These are phyloP conservation scores for Gari tellinella DNA, from an alignment of 2,888 invertebrate genomes.

Conservation along the genomic window DNA sequence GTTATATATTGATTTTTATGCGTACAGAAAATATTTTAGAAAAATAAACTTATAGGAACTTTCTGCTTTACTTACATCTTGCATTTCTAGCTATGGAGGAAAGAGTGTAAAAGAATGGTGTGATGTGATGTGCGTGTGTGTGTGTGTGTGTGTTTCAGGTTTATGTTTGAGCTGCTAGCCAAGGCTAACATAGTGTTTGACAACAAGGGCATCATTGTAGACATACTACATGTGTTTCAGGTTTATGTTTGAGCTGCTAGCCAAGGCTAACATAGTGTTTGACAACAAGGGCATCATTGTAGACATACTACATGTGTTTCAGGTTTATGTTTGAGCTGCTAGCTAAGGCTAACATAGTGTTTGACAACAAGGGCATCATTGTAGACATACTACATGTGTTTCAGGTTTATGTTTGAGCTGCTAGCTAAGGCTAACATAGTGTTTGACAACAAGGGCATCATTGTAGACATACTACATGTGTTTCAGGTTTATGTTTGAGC, in stretches of 20 bases:
- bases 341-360: slow-evolving; percentile 84
- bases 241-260: slow-evolving; percentile 82
- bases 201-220: slow-evolving; percentile 88
- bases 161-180: slow-evolving; percentile 81
- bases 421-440: slow-evolving; percentile 83
- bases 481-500: slow-evolving; percentile 82
- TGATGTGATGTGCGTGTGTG: too few species aligned
- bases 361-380: slow-evolving; percentile 88
- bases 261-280: slow-evolving; percentile 85
- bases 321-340: slow-evolving; percentile 88
- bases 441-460: slow-evolving; percentile 88
- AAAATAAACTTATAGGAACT: too few species aligned
- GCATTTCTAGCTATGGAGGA: too few species aligned
- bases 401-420: slow-evolving; percentile 82
- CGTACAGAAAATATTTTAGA: too few species aligned
- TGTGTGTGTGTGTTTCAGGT: slow-evolving; percentile 71
- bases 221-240: slow-evolving; percentile 87
- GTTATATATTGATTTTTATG: too few species aligned
- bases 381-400: slow-evolving; percentile 88
- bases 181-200: slow-evolving; percentile 85
- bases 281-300: slow-evolving; percentile 88
- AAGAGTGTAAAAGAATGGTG: too few species aligned
- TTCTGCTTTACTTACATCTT: too few species aligned
- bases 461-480: slow-evolving; percentile 89
- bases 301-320: slow-evolving; percentile 90